Evolutionary conservation across 2,797 vertebrate genomes (phyloP), one percentile per base, ranked within the genome.

Genomic region (Knipowitschia caucasica): DNA sequence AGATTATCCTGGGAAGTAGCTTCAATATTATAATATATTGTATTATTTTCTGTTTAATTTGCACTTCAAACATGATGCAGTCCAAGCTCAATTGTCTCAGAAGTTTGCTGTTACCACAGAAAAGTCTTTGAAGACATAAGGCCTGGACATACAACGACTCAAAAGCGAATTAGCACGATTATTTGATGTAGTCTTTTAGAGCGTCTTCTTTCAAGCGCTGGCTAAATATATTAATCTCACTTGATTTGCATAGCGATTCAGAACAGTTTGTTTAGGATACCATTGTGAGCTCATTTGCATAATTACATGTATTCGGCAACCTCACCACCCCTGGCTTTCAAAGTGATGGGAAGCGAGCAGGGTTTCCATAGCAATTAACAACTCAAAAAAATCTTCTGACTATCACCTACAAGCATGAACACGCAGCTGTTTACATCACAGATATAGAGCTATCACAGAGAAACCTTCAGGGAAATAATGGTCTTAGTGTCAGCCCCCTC

Each of bases 401-500:
- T n/a, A n/a, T n/a, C n/a, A n/a, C n/a, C n/a, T n/a, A n/a, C n/a
- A n/a, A n/a, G n/a, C n/a, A n/a, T n/a, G n/a, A n/a, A n/a, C n/a
- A n/a, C n/a, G n/a, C n/a, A n/a, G 42, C 42, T 27, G 14, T 17
- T 15, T 26, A 44, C 42, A 5, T 14, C 7, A 8, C 12, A 14
- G 23, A 25, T 8, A 10, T 9, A 17, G 42, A 15, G 21, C 40
- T 40, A 21, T 46, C 49, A 39, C 25, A 46, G 34, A 21, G 2
- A 31, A 45, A 71, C 47, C 44, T 56, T 35, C 30, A 53, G 45
- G 27, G 36, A 36, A 8, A 20, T 31, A 26, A 31, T 45, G 52
- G 52, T 50, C 14, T 18, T 18, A 9, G 43, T 9, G 26, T 61
- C 66, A 60, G 56, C 64, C 34, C 31, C 69, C 46, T 14, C 53